These are phyloP conservation scores for Papilio dardanus DNA, from an alignment of 1,140 invertebrate species.

Conservation along the genomic window DNA sequence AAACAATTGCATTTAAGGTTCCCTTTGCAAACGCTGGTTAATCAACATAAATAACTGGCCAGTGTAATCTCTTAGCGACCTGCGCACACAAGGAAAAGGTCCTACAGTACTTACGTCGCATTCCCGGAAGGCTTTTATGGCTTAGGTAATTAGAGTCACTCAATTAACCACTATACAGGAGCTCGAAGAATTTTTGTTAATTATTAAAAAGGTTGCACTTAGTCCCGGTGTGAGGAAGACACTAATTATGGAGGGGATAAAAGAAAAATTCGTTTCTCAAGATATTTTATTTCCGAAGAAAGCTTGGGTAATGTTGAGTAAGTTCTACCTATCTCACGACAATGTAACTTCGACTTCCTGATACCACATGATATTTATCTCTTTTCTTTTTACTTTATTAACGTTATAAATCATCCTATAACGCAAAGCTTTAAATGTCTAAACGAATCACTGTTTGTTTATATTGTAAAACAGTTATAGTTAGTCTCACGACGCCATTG, in stretches of 20 bases:
- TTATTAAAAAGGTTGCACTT: conserved; percentile 80
- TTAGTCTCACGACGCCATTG: conserved; percentile 47
- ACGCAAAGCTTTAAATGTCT: not conserved
- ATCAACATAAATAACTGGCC: conserved; percentile 53
- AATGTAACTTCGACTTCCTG: not conserved
- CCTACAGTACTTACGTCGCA: conserved; percentile 59
- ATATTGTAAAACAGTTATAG: conserved; percentile 18
- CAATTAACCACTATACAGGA: conserved; percentile 74
- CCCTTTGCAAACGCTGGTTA: conserved; percentile 39
- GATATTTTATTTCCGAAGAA: conserved; percentile 1
- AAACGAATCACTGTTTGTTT: conserved; percentile 1
- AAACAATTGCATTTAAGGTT: conserved; percentile 38
- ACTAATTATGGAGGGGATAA: conserved; percentile 35
- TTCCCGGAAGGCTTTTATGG: conserved; percentile 73
- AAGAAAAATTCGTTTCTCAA: conserved; percentile 14
- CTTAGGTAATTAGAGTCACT: conserved; percentile 80
- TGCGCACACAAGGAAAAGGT: conserved; percentile 62
- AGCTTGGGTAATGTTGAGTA: not conserved
- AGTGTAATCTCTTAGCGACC: conserved; percentile 52
- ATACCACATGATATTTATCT: too few relatives aligned
- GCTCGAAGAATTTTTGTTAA: conserved; percentile 74
- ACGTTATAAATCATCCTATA: not conserved
- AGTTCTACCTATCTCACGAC: not conserved
- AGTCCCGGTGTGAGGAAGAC: conserved; percentile 42
- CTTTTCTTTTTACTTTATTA: not conserved